Evolutionary conservation across 92 coral and sea anemone genomes (phyloP).

Genomic region (Ricordea florida): DNA sequence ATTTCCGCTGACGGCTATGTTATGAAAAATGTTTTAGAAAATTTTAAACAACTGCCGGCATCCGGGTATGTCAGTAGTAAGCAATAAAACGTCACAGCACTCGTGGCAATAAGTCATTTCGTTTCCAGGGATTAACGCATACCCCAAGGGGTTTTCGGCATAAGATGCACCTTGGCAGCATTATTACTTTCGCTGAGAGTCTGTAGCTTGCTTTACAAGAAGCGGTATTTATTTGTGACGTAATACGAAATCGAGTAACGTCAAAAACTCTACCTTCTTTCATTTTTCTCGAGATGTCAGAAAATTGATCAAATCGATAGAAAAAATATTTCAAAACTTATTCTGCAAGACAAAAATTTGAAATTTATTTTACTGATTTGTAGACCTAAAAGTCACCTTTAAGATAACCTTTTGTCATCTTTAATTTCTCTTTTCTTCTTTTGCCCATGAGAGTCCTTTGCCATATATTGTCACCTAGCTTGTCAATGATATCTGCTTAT

Average conservation of each 20-base stretch:
- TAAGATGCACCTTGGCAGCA: not conserved
- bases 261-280: too few relatives aligned
- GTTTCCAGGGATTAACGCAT: not conserved
- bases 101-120: not conserved
- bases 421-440: too few relatives aligned
- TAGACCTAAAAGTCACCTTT: too few relatives aligned
- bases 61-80: not conserved
- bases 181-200: not conserved
- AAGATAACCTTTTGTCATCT: too few relatives aligned
- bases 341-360: too few relatives aligned
- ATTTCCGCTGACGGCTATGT: not conserved
- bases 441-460: too few relatives aligned
- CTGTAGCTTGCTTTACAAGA: slow-evolving; percentile 1
- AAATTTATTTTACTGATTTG: too few relatives aligned
- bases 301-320: not conserved
- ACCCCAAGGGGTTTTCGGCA: not conserved
- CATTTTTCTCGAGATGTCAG: too few relatives aligned
- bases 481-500: too few relatives aligned
- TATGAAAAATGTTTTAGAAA: not conserved
- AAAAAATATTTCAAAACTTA: too few relatives aligned
- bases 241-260: not conserved
- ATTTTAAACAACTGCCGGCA: not conserved
- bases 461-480: too few relatives aligned
- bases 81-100: too few relatives aligned
- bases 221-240: not conserved